A percentile compares a stretch with the other conserved stretches of the same genome.
Conservation (phyloP, 2,797 vertebrate species). For the Acipenser transmontanus region DNA sequence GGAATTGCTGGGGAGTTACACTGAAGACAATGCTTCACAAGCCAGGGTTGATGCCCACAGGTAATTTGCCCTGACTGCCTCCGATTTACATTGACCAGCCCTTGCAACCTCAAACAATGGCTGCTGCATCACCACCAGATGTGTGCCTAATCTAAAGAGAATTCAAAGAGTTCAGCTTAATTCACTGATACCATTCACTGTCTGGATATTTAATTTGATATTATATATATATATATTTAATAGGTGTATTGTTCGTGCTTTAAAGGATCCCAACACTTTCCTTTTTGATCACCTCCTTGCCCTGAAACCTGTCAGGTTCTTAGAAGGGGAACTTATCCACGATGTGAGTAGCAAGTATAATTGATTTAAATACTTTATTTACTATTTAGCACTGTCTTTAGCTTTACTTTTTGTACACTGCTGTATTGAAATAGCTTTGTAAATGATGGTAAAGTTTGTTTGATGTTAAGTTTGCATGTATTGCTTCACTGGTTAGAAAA, state of each 20-base stretch:
- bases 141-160: too few species aligned
- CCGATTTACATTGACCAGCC: too few species aligned
- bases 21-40: conserved; percentile 97
- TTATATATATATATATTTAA: background rate
- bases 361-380: background rate
- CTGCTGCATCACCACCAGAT: too few species aligned
- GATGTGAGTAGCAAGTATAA: conserved; percentile 71
- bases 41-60: conserved; percentile 94
- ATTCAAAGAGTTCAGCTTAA: too few species aligned
- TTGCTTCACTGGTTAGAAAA: too few species aligned
- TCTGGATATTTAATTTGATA: background rate
- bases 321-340: conserved; percentile 97
- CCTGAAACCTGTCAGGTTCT: conserved; percentile 94
- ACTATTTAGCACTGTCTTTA: background rate
- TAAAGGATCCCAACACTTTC: conserved; percentile 93
- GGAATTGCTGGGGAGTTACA: conserved; percentile 94
- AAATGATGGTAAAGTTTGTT: too few species aligned
- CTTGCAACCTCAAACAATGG: too few species aligned
- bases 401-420: too few species aligned
- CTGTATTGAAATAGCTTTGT: too few species aligned
- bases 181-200: too few species aligned
- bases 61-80: conserved; percentile 42
- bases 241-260: conserved; percentile 91
- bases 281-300: conserved; percentile 95
- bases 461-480: too few species aligned